These are phyloP conservation scores for Sphaerophoria taeniata DNA, from an alignment of 2,888 invertebrate species.

Conservation along the genomic window DNA sequence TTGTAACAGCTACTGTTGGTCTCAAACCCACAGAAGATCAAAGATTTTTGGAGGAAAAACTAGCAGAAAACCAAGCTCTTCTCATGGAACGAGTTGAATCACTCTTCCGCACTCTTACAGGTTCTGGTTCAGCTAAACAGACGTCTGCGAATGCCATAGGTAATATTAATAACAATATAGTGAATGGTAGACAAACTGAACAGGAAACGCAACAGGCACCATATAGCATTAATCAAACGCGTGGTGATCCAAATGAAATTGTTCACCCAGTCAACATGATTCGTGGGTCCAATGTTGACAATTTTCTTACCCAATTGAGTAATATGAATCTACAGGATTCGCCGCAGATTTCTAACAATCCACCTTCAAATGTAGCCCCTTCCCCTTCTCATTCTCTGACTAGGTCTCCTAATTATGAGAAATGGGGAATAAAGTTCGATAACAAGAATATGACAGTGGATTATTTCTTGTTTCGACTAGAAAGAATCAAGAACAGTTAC, in stretches of 20 bases:
- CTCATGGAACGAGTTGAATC: too few relatives aligned
- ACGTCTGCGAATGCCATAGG: too few relatives aligned
- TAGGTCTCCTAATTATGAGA: not conserved
- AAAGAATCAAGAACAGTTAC: not conserved
- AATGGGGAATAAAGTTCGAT: not conserved
- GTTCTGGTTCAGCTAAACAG: too few relatives aligned
- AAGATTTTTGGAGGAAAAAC: not conserved
- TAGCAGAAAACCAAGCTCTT: not conserved
- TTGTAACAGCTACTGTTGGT: not conserved
- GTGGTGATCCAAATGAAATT: too few relatives aligned
- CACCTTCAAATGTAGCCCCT: not conserved
- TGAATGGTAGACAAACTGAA: too few relatives aligned
- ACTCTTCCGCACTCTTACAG: too few relatives aligned
- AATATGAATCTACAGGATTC: not conserved
- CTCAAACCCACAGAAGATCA: not conserved
- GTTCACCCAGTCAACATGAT: not conserved
- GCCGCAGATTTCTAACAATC: not conserved
- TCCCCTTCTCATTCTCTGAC: not conserved
- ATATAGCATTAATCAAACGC: too few relatives aligned
- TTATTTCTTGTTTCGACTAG: not conserved
- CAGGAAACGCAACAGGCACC: too few relatives aligned
- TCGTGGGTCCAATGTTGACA: constrained; percentile 5
- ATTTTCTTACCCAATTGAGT: constrained; percentile 11
- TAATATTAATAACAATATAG: too few relatives aligned
- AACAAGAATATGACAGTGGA: not conserved